Conservation (phyloP, 2,888 invertebrate genomes). For the Standfussiana lucernea region DNA sequence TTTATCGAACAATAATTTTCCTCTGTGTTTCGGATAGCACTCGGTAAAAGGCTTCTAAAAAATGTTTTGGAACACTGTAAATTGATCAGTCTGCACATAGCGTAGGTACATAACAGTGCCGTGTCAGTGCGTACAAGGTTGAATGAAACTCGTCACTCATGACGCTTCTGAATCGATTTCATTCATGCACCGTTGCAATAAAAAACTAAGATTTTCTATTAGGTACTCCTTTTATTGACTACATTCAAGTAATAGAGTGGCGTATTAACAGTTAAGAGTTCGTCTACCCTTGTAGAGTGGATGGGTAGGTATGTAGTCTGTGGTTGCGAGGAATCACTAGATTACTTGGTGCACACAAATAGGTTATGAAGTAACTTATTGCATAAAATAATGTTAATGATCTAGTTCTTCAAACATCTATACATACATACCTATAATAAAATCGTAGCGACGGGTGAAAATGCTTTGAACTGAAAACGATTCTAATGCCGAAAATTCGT, state of each 20-base stretch:
- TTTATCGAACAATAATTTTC: background rate
- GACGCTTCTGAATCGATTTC: slow-evolving; percentile 47
- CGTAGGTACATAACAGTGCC: slow-evolving; percentile 1
- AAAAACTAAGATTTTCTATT: slow-evolving; percentile 32
- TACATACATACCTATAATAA: background rate
- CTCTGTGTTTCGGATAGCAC: background rate
- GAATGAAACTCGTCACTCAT: slow-evolving; percentile 39
- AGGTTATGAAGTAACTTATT: background rate
- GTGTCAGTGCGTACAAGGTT: slow-evolving; percentile 13
- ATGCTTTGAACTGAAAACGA: background rate
- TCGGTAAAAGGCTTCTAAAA: background rate
- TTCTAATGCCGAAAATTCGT: background rate
- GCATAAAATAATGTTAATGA: background rate
- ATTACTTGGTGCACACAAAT: background rate
- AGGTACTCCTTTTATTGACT: slow-evolving; percentile 8
- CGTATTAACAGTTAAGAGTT: background rate
- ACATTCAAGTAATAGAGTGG: background rate
- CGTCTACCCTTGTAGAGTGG: background rate
- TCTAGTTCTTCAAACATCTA: background rate
- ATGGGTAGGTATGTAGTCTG: background rate
- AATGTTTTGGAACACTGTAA: background rate
- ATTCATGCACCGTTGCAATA: slow-evolving; percentile 42
- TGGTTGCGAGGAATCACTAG: background rate
- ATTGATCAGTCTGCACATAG: background rate
- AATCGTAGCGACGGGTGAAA: background rate